These are phyloP conservation scores for Sicus ferrugineus DNA, from an alignment of 2,888 invertebrate species.

Conservation along the genomic window DNA sequence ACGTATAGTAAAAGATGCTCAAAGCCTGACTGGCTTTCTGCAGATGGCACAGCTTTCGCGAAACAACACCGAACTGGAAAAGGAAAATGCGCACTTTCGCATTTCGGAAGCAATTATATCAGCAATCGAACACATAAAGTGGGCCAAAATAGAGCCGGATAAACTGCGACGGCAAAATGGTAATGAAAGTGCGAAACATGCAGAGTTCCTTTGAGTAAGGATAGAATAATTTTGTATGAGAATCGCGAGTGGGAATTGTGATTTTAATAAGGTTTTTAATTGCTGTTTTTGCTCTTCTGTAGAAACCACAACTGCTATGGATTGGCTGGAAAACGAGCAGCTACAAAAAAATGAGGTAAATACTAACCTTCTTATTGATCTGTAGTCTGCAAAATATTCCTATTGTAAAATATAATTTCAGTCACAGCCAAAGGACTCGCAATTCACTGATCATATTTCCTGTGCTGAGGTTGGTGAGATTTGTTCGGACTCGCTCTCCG, in stretches of 20 bases:
- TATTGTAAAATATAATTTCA: neutral
- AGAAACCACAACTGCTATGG: constrained; percentile 35
- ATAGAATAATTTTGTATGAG: no score
- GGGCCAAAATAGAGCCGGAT: constrained; percentile 64
- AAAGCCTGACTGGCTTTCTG: constrained; percentile 77
- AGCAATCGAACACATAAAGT: constrained; percentile 79
- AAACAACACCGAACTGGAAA: constrained; percentile 78
- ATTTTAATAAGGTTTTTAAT: neutral
- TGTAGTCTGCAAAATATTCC: neutral
- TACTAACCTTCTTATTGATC: neutral
- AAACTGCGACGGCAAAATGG: constrained; percentile 38
- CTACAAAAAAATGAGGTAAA: constrained; percentile 11
- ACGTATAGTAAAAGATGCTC: constrained; percentile 61
- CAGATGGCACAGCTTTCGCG: constrained; percentile 76
- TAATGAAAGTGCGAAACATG: constrained; percentile 10
- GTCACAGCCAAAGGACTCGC: neutral
- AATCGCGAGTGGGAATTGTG: constrained; percentile 28
- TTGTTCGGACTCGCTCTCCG: constrained; percentile 69
- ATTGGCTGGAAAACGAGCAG: constrained; percentile 35
- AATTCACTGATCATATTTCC: constrained; percentile 46
- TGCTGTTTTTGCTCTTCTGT: neutral
- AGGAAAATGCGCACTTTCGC: constrained; percentile 87
- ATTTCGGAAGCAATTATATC: constrained; percentile 85
- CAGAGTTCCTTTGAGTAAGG: constrained; percentile 2
- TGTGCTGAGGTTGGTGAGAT: constrained; percentile 55